Conservation (phyloP, 1,140 invertebrate species). For the Parasteatoda tepidariorum region DNA sequence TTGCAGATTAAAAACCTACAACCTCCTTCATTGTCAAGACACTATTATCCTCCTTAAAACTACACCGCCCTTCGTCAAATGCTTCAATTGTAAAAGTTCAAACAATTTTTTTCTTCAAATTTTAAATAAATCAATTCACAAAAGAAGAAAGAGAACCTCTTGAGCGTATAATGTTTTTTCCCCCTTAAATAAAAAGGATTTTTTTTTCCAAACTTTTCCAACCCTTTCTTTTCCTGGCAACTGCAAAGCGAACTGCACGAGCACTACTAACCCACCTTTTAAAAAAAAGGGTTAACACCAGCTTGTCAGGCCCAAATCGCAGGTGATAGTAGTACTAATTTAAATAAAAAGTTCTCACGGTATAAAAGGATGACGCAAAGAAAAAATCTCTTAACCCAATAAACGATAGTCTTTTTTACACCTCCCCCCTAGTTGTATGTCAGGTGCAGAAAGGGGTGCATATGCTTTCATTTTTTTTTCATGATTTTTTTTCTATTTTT, state of each 20-base stretch:
- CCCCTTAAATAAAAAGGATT: background rate
- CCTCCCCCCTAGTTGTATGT: background rate
- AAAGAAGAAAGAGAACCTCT: background rate
- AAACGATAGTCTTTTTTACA: slow-evolving; percentile 38
- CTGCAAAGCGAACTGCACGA: background rate
- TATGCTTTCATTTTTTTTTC: background rate
- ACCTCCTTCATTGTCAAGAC: no score
- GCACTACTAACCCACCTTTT: slow-evolving; percentile 46
- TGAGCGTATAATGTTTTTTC: background rate
- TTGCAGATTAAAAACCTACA: no score
- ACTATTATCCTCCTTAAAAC: no score
- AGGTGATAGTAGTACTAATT: slow-evolving; percentile 52
- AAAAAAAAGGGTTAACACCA: background rate
- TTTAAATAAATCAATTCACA: background rate
- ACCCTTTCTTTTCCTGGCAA: slow-evolving; percentile 14
- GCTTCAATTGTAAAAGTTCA: no score
- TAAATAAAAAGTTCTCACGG: slow-evolving; percentile 49
- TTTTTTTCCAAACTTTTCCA: slow-evolving; percentile 6
- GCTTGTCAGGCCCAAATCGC: slow-evolving; percentile 6
- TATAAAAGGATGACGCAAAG: background rate
- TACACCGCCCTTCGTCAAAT: no score
- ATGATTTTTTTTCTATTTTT: background rate
- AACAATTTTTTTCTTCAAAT: background rate
- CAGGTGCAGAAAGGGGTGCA: slow-evolving; percentile 12
- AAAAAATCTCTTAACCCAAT: slow-evolving; percentile 39